Evolutionary conservation across 23 tunicate species (phyloP), one percentile per base, ranked within the genome.

Genomic region (Aplidium turbinatum): DNA sequence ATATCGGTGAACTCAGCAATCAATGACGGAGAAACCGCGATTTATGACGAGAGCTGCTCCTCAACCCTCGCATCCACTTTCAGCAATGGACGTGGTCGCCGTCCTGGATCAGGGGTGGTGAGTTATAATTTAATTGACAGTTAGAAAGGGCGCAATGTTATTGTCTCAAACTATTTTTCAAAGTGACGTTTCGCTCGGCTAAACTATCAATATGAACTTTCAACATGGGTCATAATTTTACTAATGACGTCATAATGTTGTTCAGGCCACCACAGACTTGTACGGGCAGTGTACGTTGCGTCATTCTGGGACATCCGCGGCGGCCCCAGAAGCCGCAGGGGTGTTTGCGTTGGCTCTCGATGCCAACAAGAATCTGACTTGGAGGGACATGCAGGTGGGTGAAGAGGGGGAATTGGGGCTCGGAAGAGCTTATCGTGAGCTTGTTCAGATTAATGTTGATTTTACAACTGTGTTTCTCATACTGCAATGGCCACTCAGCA

Each of bases 241-340:
- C n/a, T n/a, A n/a, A n/a, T n/a, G n/a, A n/a, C n/a, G n/a, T n/a
- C n/a, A n/a, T n/a, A n/a, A n/a, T n/a, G n/a, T n/a, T n/a, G n/a
- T n/a, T n/a, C 67, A 91, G 97, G 99, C 99, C 46, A 95, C 99
- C 68, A 95, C 99, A 16, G 99, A 95, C 56, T 75, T 95, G 35
- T 95, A 95, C 70, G 99, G 96, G 3, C 78, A 84, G 27, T 95
- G 99, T 69, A 95, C 99, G 18, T 48, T 95, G 26, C 86, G 94
- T 33, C 99, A 95, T 81, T 88, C 95, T 0, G 99, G 99, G 4
- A 95, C 99, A 23, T 95, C 99, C 18, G 99, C 99, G 0, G 99
- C 99, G 6, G 99, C 99, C 1, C 99, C 99, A 3, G 99, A 95
- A 70, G 99, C 99, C 11, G 99, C 99, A 28, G 99, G 99, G 11